Evolutionary conservation across 2,888 invertebrate species (phyloP).

Genomic region (Linhomoeus sp.): DNA sequence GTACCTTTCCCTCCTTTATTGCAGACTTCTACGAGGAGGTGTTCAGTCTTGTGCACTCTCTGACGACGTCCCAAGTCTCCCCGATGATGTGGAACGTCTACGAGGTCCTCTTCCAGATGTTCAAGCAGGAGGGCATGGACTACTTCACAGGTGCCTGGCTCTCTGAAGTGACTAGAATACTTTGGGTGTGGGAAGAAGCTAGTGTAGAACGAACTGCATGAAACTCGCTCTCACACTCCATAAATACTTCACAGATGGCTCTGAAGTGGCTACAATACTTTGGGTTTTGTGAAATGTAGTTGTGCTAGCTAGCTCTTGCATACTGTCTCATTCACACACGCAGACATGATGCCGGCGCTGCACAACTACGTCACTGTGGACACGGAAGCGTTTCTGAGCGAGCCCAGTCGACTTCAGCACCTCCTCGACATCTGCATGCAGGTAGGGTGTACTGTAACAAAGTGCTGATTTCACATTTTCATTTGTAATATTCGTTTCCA

Average conservation of each 20-base stretch:
- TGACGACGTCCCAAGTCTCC: constrained; percentile 69
- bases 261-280: too few relatives aligned
- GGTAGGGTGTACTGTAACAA: constrained; percentile 32
- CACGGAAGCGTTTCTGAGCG: constrained; percentile 71
- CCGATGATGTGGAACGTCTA: constrained; percentile 90
- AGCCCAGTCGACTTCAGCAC: constrained; percentile 66
- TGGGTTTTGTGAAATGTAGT: too few relatives aligned
- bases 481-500: too few relatives aligned
- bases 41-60: constrained; percentile 67
- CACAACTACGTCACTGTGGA: constrained; percentile 95
- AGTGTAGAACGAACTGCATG: too few relatives aligned
- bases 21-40: constrained; percentile 92
- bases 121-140: constrained; percentile 79
- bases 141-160: constrained; percentile 55
- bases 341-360: constrained; percentile 93
- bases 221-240: too few relatives aligned
- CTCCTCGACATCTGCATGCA: constrained; percentile 86
- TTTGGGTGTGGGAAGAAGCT: too few relatives aligned
- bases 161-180: too few relatives aligned
- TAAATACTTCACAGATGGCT: too few relatives aligned
- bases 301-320: too few relatives aligned
- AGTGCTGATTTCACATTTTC: constrained; percentile 3
- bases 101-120: constrained; percentile 32
- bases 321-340: too few relatives aligned
- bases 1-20: constrained; percentile 4